Base-by-base conservation (phyloP, 2,797 vertebrate species). In the Otolemur crassicaudatus region DNA sequence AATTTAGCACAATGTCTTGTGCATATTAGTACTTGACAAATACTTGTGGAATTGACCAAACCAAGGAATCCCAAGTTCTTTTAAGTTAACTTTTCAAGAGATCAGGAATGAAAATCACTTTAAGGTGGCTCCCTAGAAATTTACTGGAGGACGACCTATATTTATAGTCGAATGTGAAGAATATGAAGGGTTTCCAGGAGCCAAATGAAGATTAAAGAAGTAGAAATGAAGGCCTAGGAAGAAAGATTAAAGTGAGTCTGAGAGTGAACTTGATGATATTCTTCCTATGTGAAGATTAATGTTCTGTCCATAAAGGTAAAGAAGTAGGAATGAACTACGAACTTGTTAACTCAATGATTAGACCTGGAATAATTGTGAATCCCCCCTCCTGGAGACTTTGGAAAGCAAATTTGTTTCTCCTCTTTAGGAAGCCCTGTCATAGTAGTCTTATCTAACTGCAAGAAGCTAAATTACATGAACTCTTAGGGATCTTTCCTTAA, bases 351-450 rank as follows among this genome's bases (percentile, higher is more conserved):
- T 12, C 37, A 58, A 49, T 73, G 34, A 3, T 79, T 81, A 69
- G 37, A 49, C 14, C 61, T 22, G 58, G 79, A 31, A n/a, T 60
- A 31, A 90, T 43, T 46, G 12, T 69, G 56, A 56, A 25, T 91
- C 80, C 4, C 23, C 1, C 8, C 31, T 67, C 17, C 31, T 40
- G 13, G 27, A 87, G 87, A 73, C 67, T 73, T 83, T 58, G 17
- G 56, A 85, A 67, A 94, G 31, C 46, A 90, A 60, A 91, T 58
- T 67, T 95, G 46, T 92, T 70, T 88, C 43, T 93, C 27, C 31
- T 93, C 31, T 56, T n/a, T 70, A 69, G 53, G 90, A 87, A 94
- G 87, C 63, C 19, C 40, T 29, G 7, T 12, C 70, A 73, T 2
- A 31, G 61, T 14, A 7, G 22, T 79, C 34, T 95, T 86, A 72